Evolutionary conservation across 2,797 vertebrate genomes (phyloP), one percentile per base, ranked within the genome.

Genomic region (Acrossocheilus wenchowensis): DNA sequence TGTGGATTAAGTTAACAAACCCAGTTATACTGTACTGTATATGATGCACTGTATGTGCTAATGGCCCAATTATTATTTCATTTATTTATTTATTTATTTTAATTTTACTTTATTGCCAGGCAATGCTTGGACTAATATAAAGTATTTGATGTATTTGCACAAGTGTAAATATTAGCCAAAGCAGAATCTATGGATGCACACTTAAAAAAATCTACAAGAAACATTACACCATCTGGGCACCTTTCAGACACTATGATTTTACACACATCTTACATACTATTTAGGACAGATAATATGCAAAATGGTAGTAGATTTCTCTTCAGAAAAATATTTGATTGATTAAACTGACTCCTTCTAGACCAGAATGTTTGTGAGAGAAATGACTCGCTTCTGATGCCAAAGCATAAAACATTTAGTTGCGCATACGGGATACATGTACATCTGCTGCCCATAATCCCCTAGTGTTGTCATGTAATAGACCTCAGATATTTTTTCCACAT

Each of bases 401-500:
- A 26, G 10, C 36, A 78, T 78, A 41, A 79, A 79, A 69, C 36
- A 81, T 74, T 62, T 17, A 80, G 21, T 14, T 73, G 48, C n/a
- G 68, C 54, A 62, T n/a, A 62, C 41, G 4, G 54, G 39, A 83
- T 36, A 74, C 71, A 62, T 73, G 50, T 80, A 39, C 14, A 64
- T 73, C 52, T 81, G 41, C 21, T 62, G 54, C 39, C 68, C 30
- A 73, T n/a, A 80, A 64, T 80, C 54, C 77, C 54, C 78, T 1
- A 54, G n/a, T 45, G 36, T 71, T 79, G 30, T 54, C 45, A 60
- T 60, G 50, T 54, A 60, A 23, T 77, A 45, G 17, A 30, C 36
- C 64, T 72, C 41, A 57, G 23, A 78, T 60, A 78, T 41, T 57
- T 21, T 78, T 78, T 78, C 21, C 34, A 52, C 81, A 80, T 83